Conservation (phyloP, 2,888 invertebrate genomes). For the Rhingia campestris region DNA sequence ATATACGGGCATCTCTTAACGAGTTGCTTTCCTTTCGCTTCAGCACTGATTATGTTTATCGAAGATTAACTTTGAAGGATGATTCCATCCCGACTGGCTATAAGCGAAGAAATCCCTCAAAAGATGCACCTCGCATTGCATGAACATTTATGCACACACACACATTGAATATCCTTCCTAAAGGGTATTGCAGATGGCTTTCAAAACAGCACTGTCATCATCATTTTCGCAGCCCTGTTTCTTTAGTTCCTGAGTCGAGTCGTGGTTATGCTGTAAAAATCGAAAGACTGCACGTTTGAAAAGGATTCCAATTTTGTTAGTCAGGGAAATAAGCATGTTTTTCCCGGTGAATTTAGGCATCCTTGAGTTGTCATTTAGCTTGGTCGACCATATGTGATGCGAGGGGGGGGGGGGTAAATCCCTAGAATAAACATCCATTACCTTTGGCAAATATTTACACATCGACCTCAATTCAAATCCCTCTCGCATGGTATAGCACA, state of each 20-base stretch:
- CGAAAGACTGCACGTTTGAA: constrained; percentile 68
- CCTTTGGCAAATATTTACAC: constrained; percentile 73
- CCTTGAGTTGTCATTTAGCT: constrained; percentile 71
- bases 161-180: constrained; percentile 44
- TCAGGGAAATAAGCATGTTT: constrained; percentile 59
- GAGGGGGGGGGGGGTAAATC: constrained; percentile 35
- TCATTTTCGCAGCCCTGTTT: not conserved
- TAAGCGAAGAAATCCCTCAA: constrained; percentile 27
- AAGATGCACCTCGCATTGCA: constrained; percentile 10
- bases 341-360: constrained; percentile 40
- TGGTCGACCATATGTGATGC: constrained; percentile 45
- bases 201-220: constrained; percentile 3
- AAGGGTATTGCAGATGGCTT: constrained; percentile 8
- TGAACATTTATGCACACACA: constrained; percentile 8
- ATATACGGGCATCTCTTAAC: constrained; percentile 1
- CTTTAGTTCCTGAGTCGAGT: not conserved
- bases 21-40: constrained; percentile 8
- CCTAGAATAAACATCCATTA: constrained; percentile 73
- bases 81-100: not conserved
- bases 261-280: constrained; percentile 49
- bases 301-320: constrained; percentile 38
- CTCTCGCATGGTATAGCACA: constrained; percentile 36
- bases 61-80: constrained; percentile 53
- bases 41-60: constrained; percentile 54
- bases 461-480: constrained; percentile 73